phyloP scores from a whole-genome alignment of 2,888 invertebrate species.

The Brenthis hecate region DNA sequence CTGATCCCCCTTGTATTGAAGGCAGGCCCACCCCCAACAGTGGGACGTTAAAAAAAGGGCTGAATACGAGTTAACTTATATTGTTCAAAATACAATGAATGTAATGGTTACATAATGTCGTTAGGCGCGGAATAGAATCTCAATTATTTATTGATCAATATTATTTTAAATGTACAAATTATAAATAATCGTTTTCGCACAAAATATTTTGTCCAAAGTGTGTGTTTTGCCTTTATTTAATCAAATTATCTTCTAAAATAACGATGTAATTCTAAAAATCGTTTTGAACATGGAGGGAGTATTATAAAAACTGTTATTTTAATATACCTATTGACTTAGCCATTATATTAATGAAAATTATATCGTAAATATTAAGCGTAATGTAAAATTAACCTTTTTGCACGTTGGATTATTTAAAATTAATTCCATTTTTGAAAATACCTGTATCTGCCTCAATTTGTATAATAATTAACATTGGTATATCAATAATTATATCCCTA shows the following conservation, averaged over 20 bases:
- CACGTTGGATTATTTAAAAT: neutral
- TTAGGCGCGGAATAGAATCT: slow-evolving; percentile 9
- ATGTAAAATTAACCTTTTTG: neutral
- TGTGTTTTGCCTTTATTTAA: slow-evolving; percentile 1
- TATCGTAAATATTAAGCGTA: too few species aligned
- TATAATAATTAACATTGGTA: slow-evolving; percentile 4
- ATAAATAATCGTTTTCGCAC: slow-evolving; percentile 1
- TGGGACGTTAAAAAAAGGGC: too few species aligned
- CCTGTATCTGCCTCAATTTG: slow-evolving; percentile 18
- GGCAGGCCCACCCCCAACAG: too few species aligned
- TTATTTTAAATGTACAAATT: neutral
- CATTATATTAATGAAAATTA: too few species aligned
- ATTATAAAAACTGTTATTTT: neutral
- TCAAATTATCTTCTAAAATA: neutral
- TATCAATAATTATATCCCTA: slow-evolving; percentile 10
- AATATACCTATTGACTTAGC: neutral
- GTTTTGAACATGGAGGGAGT: slow-evolving; percentile 8
- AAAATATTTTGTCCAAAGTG: slow-evolving; percentile 16
- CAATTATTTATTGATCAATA: neutral
- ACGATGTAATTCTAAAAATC: neutral
- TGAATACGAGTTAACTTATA: too few species aligned
- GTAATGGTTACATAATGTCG: neutral
- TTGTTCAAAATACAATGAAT: too few species aligned
- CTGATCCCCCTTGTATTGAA: too few species aligned
- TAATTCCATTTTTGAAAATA: neutral